Evolutionary conservation across 1,140 invertebrate species (phyloP), one percentile per base, ranked within the genome.

Genomic region (Leptonema lineaticorne): DNA sequence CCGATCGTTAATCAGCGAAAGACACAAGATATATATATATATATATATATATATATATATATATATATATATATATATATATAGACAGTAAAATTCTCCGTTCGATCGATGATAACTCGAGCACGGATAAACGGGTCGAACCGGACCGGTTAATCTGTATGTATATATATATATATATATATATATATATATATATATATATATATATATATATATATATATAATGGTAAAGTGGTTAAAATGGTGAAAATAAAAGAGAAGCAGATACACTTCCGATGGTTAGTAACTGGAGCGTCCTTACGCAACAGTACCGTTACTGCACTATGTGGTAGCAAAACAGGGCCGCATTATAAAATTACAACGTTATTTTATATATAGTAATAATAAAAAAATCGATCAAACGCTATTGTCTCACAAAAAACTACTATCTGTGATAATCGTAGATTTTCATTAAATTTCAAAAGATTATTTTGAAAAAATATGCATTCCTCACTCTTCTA

Each of bases 201-300:
- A n/a, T n/a, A n/a, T n/a, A n/a, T n/a, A n/a, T n/a, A n/a, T n/a
- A n/a, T n/a, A n/a, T n/a, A n/a, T n/a, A n/a, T 11, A 41, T 14
- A 16, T 16, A 41, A 41, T 48, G 45, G 27, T 41, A 27, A 48
- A 16, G 5, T 48, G n/a, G 24, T 26, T 8, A 11, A 14, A 64
- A 11, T 16, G 27, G 60, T 46, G 45, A 46, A 50, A n/a, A n/a
- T n/a, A n/a, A n/a, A 37, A 64, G 37, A 62, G 59, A 64, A n/a
- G n/a, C 59, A 22, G 59, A 45, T n/a, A n/a, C 45, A 64, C 62
- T 64, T 64, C 62, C 62, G 62, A 64, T 64, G 11, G n/a, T 45
- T 16, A 46, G 62, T 50, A 64, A 64, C 62, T 64, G 37, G 62
- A 64, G 62, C 62, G 62, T 64, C 62, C 62, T 64, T 64, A 64